These are phyloP conservation scores for Sitodiplosis mosellana DNA, from an alignment of 1,140 invertebrate genomes.

Conservation along the genomic window DNA sequence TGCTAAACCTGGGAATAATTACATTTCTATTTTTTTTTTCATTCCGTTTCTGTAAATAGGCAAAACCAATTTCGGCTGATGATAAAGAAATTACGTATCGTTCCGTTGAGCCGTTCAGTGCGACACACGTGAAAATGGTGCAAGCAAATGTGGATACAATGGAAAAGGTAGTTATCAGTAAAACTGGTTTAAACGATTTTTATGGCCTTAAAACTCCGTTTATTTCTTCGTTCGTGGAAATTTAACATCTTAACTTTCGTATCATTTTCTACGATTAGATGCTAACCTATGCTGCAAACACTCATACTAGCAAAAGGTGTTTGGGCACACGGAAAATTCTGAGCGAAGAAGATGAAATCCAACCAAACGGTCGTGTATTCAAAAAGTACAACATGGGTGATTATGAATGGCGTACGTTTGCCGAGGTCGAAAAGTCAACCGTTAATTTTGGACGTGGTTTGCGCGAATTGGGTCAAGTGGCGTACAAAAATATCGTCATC, in stretches of 20 bases:
- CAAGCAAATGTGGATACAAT: conserved; percentile 67
- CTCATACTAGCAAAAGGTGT: conserved; percentile 54
- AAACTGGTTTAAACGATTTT: too few species aligned
- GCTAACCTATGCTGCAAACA: conserved; percentile 53
- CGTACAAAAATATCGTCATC: conserved; percentile 63
- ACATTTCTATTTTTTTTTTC: too few species aligned
- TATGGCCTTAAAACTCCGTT: too few species aligned
- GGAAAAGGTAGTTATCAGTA: conserved; percentile 33
- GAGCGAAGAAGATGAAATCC: conserved; percentile 81
- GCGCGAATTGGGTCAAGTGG: conserved; percentile 40
- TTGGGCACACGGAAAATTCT: conserved; percentile 82
- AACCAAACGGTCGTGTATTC: conserved; percentile 85
- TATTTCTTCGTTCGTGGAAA: too few species aligned
- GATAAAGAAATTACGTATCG: conserved; percentile 45
- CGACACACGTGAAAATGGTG: conserved; percentile 48
- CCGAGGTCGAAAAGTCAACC: conserved; percentile 56
- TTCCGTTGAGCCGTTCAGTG: conserved; percentile 42
- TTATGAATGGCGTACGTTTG: conserved; percentile 79
- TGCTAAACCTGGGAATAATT: neutral
- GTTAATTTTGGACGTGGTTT: conserved; percentile 63
- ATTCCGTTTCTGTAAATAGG: conserved; percentile 11
- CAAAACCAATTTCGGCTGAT: conserved; percentile 18
- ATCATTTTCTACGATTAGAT: conserved; percentile 25
- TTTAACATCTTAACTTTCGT: too few species aligned
- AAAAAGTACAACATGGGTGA: conserved; percentile 93